These are phyloP conservation scores for Trachelus iudaicus DNA, from an alignment of 2,888 invertebrate genomes.

Conservation along the genomic window DNA sequence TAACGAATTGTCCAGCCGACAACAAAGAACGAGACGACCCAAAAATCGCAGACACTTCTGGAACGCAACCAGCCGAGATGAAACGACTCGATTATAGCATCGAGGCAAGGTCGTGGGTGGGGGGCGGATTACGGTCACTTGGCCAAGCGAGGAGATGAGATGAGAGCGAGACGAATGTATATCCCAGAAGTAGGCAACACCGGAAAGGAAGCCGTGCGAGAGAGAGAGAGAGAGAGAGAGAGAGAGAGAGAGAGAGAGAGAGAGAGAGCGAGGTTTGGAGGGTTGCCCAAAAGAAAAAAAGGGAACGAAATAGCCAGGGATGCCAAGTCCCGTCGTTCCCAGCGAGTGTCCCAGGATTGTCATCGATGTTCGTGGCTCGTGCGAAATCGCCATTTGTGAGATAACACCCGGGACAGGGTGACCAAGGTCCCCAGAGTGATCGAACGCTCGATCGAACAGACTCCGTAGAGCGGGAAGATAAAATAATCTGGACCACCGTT, in stretches of 20 bases:
- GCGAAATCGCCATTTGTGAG: background rate
- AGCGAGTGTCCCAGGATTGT: background rate
- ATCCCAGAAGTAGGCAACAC: background rate
- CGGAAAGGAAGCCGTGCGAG: conserved; percentile 5
- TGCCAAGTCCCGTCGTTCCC: background rate
- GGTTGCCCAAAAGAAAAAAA: conserved; percentile 2
- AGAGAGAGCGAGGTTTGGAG: background rate
- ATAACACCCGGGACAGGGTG: background rate
- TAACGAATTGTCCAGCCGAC: conserved; percentile 9
- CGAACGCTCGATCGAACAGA: no score
- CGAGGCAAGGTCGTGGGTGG: conserved; percentile 2
- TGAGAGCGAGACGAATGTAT: conserved; percentile 13
- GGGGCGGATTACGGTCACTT: conserved; percentile 28
- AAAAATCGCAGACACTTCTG: conserved; percentile 20
- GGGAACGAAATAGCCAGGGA: background rate
- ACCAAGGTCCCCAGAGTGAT: background rate
- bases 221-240: conserved; percentile 13
- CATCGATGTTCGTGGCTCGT: background rate
- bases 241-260: conserved; percentile 21
- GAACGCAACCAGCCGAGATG: conserved; percentile 13
- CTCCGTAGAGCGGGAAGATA: no score
- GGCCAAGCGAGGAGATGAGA: conserved; percentile 10
- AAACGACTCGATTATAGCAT: conserved; percentile 28
- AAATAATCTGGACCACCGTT: no score
- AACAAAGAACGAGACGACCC: conserved; percentile 5